These are phyloP conservation scores for Mastomys coucha DNA, from an alignment of 2,113 vertebrate species.

Conservation along the genomic window DNA sequence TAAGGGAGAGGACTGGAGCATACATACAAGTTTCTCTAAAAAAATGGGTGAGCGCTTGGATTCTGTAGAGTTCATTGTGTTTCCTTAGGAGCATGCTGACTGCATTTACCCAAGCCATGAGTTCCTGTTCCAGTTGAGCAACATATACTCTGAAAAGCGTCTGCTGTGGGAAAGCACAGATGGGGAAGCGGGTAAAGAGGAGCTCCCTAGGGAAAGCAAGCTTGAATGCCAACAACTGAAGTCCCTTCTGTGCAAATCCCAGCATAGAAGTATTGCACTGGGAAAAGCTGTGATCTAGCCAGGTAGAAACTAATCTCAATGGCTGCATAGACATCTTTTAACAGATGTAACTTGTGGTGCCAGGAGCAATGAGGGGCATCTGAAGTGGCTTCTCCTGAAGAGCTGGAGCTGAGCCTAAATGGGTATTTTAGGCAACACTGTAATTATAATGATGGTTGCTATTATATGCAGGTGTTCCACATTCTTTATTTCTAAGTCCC, in stretches of 20 bases:
- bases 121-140: slow-evolving; percentile 41
- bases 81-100: slow-evolving; percentile 44
- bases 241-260: slow-evolving; percentile 1
- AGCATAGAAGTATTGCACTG: background rate
- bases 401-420: background rate
- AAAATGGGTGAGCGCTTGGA: background rate
- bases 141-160: slow-evolving; percentile 25
- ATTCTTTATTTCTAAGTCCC: slow-evolving; percentile 4
- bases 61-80: background rate
- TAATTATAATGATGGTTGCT: background rate
- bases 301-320: background rate
- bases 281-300: background rate
- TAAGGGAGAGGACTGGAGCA: background rate
- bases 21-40: slow-evolving; percentile 31
- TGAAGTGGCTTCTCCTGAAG: background rate
- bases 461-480: background rate
- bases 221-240: background rate
- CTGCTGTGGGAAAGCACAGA: slow-evolving; percentile 27
- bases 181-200: background rate
- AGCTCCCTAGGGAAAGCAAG: background rate
- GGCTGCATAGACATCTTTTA: background rate
- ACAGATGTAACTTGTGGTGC: background rate
- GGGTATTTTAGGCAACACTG: background rate
- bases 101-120: slow-evolving; percentile 40
- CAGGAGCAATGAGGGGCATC: background rate